phyloP scores from a whole-genome alignment of 2,113 vertebrate species.

The Rousettus leschenaultii region DNA sequence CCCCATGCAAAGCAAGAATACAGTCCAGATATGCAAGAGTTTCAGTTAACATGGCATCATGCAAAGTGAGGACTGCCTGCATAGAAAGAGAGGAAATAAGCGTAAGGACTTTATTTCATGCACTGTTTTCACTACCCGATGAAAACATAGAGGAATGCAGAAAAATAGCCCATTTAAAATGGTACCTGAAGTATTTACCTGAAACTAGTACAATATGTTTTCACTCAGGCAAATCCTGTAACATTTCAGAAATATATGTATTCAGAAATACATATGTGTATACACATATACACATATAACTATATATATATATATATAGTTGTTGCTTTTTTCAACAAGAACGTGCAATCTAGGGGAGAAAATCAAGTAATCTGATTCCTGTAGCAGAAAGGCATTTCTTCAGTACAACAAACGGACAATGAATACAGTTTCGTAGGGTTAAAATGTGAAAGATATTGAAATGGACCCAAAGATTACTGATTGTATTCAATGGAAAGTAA shows the following conservation, averaged over 20 bases:
- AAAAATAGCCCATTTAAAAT: neutral
- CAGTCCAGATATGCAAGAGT: neutral
- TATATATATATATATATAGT: neutral
- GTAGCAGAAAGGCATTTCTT: neutral
- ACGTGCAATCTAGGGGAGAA: neutral
- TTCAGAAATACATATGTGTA: rapidly evolving
- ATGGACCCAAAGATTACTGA: no score
- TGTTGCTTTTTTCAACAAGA: neutral
- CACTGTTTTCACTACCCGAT: neutral
- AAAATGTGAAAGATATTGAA: no score
- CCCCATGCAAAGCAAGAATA: neutral
- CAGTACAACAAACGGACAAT: neutral
- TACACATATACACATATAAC: no score
- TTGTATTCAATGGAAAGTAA: neutral
- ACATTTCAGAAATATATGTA: neutral
- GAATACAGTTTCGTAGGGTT: neutral
- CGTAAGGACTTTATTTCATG: neutral
- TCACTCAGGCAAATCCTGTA: neutral
- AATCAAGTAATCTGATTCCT: neutral
- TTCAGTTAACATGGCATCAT: neutral
- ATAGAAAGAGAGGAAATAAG: neutral
- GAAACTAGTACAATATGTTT: constrained; percentile 4
- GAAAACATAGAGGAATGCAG: neutral
- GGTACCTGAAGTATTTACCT: neutral
- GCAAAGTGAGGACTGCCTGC: neutral